Base-by-base conservation (phyloP, 2,113 vertebrate species). In the Dicentrarchus labrax region DNA sequence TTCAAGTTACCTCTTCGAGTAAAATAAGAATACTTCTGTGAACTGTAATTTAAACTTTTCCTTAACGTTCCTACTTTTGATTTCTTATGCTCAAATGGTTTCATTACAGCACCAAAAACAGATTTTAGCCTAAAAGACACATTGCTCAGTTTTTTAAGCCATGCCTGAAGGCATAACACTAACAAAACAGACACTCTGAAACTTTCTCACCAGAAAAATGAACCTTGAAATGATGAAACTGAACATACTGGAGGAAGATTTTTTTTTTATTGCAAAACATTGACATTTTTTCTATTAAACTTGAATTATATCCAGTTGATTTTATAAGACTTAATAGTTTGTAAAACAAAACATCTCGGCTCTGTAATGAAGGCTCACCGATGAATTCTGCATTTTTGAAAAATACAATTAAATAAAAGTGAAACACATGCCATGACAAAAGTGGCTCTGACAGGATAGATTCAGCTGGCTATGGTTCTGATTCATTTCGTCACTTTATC, bases 191-290 rank as follows among this genome's bases (percentile, higher is more conserved):
- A 36, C 41, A 76, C 12, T 19, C 4, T 17, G 43, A 16, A 3
- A 5, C 17, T 70, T 69, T 6, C 36, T 43, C 12, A 72, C 12
- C 15, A 7, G 11, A 16, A 57, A n/a, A 57, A 36, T 1, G 19
- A 30, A 56, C 19, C n/a, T 53, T 8, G 45, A 72, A 61, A 76
- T 16, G 5, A 70, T 9, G 51, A 83, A 22, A 51, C 53, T 51
- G 53, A 22, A 62, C 36, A 68, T 5, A 51, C 5, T 59, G 61
- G 24, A 70, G 48, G 61, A 69, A 72, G 22, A 79, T 47, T 47
- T 47, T 47, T 4, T 3, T 84, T 91, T 91, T 89, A 90, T 90
- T 89, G 82, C 72, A 82, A 79, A 89, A 86, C 79, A 47, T 69
- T 82, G 22, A 9, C 30, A 64, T 43, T 47, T 65, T 72, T 47